Evolutionary conservation across 2,797 vertebrate genomes (phyloP), one percentile per base, ranked within the genome.

Genomic region (Sebastes wilsoni): DNA sequence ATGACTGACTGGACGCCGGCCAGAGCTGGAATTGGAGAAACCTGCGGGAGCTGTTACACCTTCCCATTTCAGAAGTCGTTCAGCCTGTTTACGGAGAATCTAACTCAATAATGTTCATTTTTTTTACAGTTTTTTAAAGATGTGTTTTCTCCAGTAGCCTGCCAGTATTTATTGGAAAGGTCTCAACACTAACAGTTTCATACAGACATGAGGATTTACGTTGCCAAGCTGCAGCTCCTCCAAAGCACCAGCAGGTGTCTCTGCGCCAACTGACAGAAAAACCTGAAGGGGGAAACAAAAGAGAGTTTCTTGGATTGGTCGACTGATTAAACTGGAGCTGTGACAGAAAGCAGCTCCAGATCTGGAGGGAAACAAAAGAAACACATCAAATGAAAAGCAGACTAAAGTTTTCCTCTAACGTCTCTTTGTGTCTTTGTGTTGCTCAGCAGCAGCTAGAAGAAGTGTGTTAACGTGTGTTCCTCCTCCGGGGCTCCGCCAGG

Each of bases 111-210:
- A 72, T 75, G 34, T 72, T 79, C 9, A 42, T 80, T 64, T 30
- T 84, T 69, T 84, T 69, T 69, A 71, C 46, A 7, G 20, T 32
- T 80, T 76, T 67, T 55, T 74, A 3, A 22, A 75, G 30, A 30
- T 79, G 38, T 55, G 62, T 71, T 72, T 68, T 80, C 3, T 52
- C 67, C 65, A 30, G 54, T 28, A 32, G 60, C 38, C 49, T 68
- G 83, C 70, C 69, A 59, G 56, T 91, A 87, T 92, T 92, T 90
- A 87, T 93, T 89, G 70, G 49, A 75, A 75, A 78, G 34, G 66
- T 77, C 52, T 87, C 70, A 89, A 94, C 91, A 93, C 91, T 94
- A 94, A 90, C 82, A 70, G 49, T 66, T 71, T 70, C 23, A 68
- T 8, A 59, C 62, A 74, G 64, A 54, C 62, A 34, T n/a, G 62